These are phyloP conservation scores for Phylloscopus collybita DNA, from an alignment of 2,797 vertebrate species.

Conservation along the genomic window DNA sequence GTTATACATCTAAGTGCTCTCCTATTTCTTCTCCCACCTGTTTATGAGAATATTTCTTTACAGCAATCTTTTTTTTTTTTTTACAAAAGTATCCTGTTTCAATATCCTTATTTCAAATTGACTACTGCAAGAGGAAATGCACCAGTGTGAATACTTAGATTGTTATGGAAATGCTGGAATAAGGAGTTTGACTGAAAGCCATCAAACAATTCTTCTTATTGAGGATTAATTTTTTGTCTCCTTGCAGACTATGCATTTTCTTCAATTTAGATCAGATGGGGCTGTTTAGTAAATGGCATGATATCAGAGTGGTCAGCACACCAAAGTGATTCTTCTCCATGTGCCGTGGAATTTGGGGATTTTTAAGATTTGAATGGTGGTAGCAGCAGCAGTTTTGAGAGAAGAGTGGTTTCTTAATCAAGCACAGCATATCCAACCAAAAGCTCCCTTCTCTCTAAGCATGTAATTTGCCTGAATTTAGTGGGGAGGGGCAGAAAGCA, in stretches of 20 bases:
- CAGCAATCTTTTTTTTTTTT: neutral
- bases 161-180: neutral
- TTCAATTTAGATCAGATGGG: neutral
- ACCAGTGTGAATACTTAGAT: neutral
- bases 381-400: neutral
- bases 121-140: neutral
- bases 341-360: neutral
- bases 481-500: neutral
- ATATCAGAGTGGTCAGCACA: neutral
- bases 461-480: neutral
- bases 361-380: neutral
- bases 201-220: neutral
- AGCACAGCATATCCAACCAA: neutral
- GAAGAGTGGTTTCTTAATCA: neutral
- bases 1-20: neutral
- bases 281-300: neutral
- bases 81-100: neutral
- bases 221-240: neutral
- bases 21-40: constrained; percentile 2
- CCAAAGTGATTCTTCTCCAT: neutral
- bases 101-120: neutral
- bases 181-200: neutral
- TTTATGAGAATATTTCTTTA: neutral
- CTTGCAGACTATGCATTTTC: neutral
- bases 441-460: neutral